phyloP scores from a whole-genome alignment of 2,113 vertebrate species.

The Mesembrinibis cayennensis region DNA sequence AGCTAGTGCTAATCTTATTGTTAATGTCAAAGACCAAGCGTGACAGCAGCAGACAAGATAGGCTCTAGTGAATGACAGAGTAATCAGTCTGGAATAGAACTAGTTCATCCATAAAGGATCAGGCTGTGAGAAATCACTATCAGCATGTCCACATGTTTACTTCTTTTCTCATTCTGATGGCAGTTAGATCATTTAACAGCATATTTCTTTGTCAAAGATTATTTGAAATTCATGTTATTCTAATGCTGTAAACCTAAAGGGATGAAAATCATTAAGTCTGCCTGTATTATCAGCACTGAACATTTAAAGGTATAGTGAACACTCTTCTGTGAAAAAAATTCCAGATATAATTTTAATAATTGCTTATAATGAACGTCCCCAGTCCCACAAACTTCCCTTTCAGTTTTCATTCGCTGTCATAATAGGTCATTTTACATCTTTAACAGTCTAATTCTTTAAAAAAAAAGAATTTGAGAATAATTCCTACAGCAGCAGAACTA shows the following conservation, averaged over 20 bases:
- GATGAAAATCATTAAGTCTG: constrained; percentile 7
- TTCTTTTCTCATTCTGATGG: constrained; percentile 55
- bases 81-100: constrained; percentile 71
- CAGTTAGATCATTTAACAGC: constrained; percentile 60
- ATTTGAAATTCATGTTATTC: constrained; percentile 66
- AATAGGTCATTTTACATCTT: not conserved
- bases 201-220: constrained; percentile 32
- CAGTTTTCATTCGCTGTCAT: not conserved
- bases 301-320: not conserved
- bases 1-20: constrained; percentile 71
- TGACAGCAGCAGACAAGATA: constrained; percentile 73
- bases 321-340: constrained; percentile 20
- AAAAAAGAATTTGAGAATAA: not conserved
- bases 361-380: not conserved
- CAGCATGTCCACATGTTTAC: constrained; percentile 65
- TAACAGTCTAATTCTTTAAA: not conserved
- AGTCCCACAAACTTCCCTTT: not conserved
- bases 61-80: constrained; percentile 70
- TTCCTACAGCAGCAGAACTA: not conserved
- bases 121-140: constrained; percentile 59
- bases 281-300: not conserved
- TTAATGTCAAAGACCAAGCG: constrained; percentile 68
- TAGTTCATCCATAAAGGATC: constrained; percentile 70
- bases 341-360: not conserved
- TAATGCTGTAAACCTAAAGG: constrained; percentile 33